phyloP scores from a whole-genome alignment of 2,888 invertebrate genomes.

The Asteroscopus sphinx region DNA sequence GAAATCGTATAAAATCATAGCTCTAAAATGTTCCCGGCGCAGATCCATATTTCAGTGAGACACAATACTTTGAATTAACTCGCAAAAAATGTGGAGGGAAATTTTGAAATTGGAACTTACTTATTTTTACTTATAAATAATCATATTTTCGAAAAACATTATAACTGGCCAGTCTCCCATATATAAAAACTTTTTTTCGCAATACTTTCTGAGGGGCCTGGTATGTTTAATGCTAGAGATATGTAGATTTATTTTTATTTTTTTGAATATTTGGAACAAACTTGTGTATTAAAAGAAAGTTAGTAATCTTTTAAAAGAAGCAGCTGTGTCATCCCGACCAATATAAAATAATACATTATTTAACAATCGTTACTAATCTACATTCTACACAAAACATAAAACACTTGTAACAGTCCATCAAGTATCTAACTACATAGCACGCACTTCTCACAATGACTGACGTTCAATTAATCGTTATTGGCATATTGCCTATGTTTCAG shows the following conservation, averaged over 20 bases:
- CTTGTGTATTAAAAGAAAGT: conserved; percentile 22
- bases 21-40: no score
- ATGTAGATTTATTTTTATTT: conserved; percentile 14
- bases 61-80: no score
- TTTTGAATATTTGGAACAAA: conserved; percentile 27
- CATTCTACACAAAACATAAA: conserved; percentile 1
- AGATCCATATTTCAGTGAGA: no score
- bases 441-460: conserved; percentile 35
- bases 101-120: no score
- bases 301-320: background rate
- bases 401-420: conserved; percentile 5
- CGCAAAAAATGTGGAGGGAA: no score
- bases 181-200: no score
- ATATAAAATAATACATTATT: background rate
- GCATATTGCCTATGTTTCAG: conserved; percentile 14
- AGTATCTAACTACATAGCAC: background rate
- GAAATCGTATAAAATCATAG: no score
- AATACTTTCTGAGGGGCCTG: no score
- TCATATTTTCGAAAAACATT: no score
- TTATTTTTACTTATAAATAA: no score
- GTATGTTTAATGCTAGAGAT: conserved; percentile 30
- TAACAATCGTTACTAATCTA: background rate
- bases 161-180: no score
- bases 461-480: conserved; percentile 36
- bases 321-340: background rate